Percentiles rank a stretch among this genome's conserved stretches.
phyloP scores from a whole-genome alignment of 2,888 invertebrate genomes.

The Eupithecia dodoneata region DNA sequence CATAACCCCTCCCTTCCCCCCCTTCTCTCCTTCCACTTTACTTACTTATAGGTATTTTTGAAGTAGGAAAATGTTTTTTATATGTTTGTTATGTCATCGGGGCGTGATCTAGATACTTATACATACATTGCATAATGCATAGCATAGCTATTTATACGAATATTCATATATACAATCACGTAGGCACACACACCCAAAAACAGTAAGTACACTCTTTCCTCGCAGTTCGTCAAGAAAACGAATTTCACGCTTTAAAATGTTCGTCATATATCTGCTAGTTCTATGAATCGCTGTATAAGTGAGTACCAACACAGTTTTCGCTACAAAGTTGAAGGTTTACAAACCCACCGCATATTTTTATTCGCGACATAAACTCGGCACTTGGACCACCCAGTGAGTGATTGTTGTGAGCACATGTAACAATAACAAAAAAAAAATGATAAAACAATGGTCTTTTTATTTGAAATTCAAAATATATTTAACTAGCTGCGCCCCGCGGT shows the following conservation, averaged over 20 bases:
- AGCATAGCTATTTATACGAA: too few relatives aligned
- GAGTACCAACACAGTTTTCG: slow-evolving; percentile 31
- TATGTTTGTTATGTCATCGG: too few relatives aligned
- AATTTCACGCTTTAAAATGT: neutral
- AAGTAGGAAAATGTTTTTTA: too few relatives aligned
- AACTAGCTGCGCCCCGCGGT: too few relatives aligned
- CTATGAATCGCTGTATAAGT: neutral
- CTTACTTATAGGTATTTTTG: too few relatives aligned
- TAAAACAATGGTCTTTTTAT: slow-evolving; percentile 31
- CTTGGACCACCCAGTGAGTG: slow-evolving; percentile 59
- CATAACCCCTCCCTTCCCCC: too few relatives aligned
- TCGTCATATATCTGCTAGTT: neutral
- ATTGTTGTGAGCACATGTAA: slow-evolving; percentile 49
- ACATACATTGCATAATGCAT: too few relatives aligned
- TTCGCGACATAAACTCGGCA: slow-evolving; percentile 51
- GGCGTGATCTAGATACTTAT: too few relatives aligned
- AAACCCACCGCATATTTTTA: slow-evolving; percentile 55
- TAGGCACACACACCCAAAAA: neutral
- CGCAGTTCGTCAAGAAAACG: neutral
- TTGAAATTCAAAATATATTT: neutral
- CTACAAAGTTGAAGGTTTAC: slow-evolving; percentile 58
- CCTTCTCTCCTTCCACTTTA: too few relatives aligned
- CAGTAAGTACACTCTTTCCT: neutral
- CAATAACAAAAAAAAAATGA: slow-evolving; percentile 36
- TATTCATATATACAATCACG: neutral